A percentile compares a stretch with the other conserved stretches of the same genome.
phyloP scores from a whole-genome alignment of 1,140 invertebrate genomes.

The Drosophila watanabei region DNA sequence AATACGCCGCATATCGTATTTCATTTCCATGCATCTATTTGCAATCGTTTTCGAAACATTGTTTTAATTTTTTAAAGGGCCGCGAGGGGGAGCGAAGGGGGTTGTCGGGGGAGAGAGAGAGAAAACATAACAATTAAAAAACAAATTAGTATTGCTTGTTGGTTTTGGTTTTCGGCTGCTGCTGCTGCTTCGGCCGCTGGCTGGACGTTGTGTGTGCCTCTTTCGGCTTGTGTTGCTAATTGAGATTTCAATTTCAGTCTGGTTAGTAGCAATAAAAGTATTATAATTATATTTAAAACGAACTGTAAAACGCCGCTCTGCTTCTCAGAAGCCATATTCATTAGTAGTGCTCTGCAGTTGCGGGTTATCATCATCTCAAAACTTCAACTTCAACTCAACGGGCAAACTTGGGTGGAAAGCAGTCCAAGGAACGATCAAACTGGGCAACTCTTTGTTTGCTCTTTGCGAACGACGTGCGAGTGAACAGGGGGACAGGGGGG shows the following conservation, averaged over 20 bases:
- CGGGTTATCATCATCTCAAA: slow-evolving; percentile 61
- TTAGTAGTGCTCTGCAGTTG: slow-evolving; percentile 72
- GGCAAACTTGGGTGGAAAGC: slow-evolving; percentile 56
- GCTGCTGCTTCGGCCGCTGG: slow-evolving; percentile 19
- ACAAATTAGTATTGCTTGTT: slow-evolving; percentile 61
- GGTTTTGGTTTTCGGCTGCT: slow-evolving; percentile 27
- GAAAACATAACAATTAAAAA: slow-evolving; percentile 57
- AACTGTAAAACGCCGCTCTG: slow-evolving; percentile 38
- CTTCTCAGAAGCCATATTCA: slow-evolving; percentile 44
- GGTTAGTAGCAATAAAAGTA: slow-evolving; percentile 71
- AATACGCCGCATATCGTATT: slow-evolving; percentile 78
- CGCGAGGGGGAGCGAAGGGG: slow-evolving; percentile 21
- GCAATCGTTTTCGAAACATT: slow-evolving; percentile 23
- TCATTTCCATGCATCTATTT: slow-evolving; percentile 74
- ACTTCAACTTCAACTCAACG: slow-evolving; percentile 72
- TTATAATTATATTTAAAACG: slow-evolving; percentile 50
- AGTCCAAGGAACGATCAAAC: slow-evolving; percentile 67
- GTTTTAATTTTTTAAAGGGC: background rate
- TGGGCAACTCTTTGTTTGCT: slow-evolving; percentile 41
- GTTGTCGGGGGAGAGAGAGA: slow-evolving; percentile 24
- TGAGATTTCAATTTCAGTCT: slow-evolving; percentile 70
- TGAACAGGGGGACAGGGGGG: slow-evolving; percentile 20
- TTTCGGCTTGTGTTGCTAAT: slow-evolving; percentile 71
- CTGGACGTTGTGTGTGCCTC: slow-evolving; percentile 14
- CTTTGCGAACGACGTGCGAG: slow-evolving; percentile 64